phyloP scores from a whole-genome alignment of 2,113 vertebrate species.

The Sander vitreus region DNA sequence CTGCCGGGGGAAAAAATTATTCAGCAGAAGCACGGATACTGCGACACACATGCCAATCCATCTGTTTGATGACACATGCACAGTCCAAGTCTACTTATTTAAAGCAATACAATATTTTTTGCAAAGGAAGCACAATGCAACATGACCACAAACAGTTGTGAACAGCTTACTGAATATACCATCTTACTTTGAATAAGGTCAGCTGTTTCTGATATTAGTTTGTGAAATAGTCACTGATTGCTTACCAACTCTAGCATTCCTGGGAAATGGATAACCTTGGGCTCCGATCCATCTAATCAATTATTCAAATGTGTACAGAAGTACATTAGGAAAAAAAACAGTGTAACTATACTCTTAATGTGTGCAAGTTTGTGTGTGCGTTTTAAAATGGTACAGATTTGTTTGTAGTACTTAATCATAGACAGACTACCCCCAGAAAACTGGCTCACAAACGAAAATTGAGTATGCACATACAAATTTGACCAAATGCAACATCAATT shows the following conservation, averaged over 20 bases:
- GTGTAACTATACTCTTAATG: not conserved
- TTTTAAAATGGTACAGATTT: not conserved
- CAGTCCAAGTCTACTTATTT: not conserved
- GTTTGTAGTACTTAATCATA: not conserved
- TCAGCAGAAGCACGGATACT: not conserved
- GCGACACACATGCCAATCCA: not conserved
- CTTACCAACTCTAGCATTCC: constrained; percentile 1
- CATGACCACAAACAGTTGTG: not conserved
- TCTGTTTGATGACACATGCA: not conserved
- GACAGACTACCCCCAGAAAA: not conserved
- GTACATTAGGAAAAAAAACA: not conserved
- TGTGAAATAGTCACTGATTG: constrained; percentile 8
- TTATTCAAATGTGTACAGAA: constrained; percentile 22
- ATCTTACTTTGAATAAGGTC: not conserved
- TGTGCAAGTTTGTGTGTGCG: not conserved
- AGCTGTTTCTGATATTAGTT: not conserved
- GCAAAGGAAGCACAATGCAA: not conserved
- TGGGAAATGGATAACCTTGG: not conserved
- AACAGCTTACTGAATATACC: not conserved
- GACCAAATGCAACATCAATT: not conserved
- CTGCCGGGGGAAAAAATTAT: too few relatives aligned
- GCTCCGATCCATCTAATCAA: constrained; percentile 32
- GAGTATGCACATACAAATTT: not conserved
- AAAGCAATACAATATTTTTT: constrained; percentile 5
- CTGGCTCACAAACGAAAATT: not conserved